Evolutionary conservation across 2,888 invertebrate species (phyloP), one percentile per base, ranked within the genome.

Genomic region (Meganola albula): DNA sequence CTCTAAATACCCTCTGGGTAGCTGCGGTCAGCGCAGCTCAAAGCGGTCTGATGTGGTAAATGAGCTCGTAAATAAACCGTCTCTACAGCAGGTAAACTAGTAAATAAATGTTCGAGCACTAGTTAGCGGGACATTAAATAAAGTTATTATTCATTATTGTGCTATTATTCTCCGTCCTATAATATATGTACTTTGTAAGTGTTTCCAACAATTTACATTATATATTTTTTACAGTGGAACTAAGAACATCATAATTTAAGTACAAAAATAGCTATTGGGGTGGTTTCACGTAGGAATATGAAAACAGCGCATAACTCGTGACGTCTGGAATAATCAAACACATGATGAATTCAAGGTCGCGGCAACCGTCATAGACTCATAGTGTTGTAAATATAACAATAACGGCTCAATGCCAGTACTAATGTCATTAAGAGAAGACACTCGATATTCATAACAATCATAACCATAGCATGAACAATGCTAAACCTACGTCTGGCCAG

Each of bases 331-430:
- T 72, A 74, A 77, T 74, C 69, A 73, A 78, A 80, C 76, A 78
- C 63, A 77, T 70, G 66, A 74, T 71, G 63, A 61, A 55, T 51
- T 71, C 82, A 82, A 80, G 82, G 83, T 71, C 73, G 64, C 58
- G 50, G 48, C 45, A 61, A 55, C 69, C 74, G 78, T 77, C 79
- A 77, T 61, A 63, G 67, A 58, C 64, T 63, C 63, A 50, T 55
- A 64, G 57, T 68, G 63, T 56, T 62, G 69, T 67, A 67, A 70
- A 72, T 72, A 74, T 67, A 75, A 78, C 77, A 78, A 78, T 75
- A 74, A 72, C 62, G 58, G 58, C 58, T 71, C 72, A 74, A 76
- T 74, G 75, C 70, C 74, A 72, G 58, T 66, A 52, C 57, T 44
- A 38, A 38, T 50, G 49, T 55, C 51, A 49, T 51, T 48, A 48